Evolutionary conservation across 2,113 vertebrate species (phyloP).

Genomic region (Grantiella picta): DNA sequence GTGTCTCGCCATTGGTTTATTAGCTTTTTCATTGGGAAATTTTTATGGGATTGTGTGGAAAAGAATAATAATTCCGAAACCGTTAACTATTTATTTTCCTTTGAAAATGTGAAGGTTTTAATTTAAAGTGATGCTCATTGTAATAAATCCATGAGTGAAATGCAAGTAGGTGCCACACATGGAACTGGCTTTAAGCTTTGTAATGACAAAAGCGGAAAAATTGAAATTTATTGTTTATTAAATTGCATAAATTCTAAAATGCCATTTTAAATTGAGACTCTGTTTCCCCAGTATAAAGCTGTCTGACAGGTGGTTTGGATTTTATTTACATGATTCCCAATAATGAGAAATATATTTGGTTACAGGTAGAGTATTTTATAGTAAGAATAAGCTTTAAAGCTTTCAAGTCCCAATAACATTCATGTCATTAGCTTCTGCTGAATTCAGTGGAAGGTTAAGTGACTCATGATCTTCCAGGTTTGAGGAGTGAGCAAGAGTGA

Average conservation of each 20-base stretch:
- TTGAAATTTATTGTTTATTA: neutral
- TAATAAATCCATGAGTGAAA: neutral
- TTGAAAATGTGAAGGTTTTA: neutral
- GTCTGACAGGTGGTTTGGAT: neutral
- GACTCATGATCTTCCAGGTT: neutral
- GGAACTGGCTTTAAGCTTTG: neutral
- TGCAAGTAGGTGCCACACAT: neutral
- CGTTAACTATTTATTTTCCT: conserved; percentile 35
- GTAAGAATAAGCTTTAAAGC: neutral
- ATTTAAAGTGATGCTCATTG: neutral
- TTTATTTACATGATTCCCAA: neutral
- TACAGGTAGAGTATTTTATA: neutral
- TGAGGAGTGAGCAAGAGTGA: neutral
- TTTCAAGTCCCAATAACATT: neutral
- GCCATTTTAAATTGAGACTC: neutral
- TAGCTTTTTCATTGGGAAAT: conserved; percentile 62
- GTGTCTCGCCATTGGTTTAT: conserved; percentile 72
- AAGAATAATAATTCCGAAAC: conserved; percentile 37
- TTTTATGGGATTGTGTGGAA: conserved; percentile 55
- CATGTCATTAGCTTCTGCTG: neutral
- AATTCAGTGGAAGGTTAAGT: neutral
- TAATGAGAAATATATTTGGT: neutral
- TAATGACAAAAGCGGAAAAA: neutral
- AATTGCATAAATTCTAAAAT: neutral
- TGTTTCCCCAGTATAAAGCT: conserved; percentile 2